Conservation (phyloP, 2,797 vertebrate genomes). For the Hypotaenidia okinawae region DNA sequence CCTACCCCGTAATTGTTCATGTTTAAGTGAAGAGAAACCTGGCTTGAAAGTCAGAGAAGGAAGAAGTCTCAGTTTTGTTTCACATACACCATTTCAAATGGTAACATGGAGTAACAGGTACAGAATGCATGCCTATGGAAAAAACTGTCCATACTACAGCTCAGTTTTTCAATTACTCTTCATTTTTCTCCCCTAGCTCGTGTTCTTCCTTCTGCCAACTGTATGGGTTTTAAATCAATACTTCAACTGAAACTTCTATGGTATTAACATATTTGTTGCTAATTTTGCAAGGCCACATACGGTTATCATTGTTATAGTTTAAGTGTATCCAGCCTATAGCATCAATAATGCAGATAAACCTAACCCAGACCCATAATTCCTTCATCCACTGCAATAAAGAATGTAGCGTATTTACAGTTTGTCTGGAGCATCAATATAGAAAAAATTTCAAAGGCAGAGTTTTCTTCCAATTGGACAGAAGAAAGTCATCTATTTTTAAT, state of each 20-base stretch:
- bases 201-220: neutral
- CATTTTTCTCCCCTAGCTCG: neutral
- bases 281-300: neutral
- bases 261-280: neutral
- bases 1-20: neutral
- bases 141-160: neutral
- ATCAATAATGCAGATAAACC: slow-evolving; percentile 47
- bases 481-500: slow-evolving; percentile 45
- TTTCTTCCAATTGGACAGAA: slow-evolving; percentile 5
- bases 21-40: neutral
- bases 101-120: neutral
- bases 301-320: neutral
- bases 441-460: neutral
- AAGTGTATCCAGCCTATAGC: neutral
- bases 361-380: slow-evolving; percentile 31
- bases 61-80: neutral
- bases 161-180: neutral
- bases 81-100: neutral
- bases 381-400: slow-evolving; percentile 9
- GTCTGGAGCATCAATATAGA: neutral
- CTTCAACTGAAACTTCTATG: neutral
- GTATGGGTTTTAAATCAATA: neutral
- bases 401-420: slow-evolving; percentile 28
- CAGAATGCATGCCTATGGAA: neutral
- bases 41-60: neutral